Evolutionary conservation across 2,113 vertebrate species (phyloP), one percentile per base, ranked within the genome.

Genomic region (Eptesicus fuscus): DNA sequence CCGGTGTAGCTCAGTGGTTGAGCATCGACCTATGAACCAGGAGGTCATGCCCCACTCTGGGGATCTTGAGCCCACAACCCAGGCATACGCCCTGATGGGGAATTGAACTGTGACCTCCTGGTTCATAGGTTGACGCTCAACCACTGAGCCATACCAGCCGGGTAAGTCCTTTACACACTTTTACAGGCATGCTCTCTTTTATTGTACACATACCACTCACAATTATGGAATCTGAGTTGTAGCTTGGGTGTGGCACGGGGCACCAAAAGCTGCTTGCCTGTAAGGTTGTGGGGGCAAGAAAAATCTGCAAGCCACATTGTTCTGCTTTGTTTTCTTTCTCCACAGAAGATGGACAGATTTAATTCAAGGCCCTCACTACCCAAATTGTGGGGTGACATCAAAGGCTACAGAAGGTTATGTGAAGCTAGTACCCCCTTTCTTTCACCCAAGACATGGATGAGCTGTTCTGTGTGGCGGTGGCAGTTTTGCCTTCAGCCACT

Each of bases 401-500:
- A 35, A 13, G 42, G 79, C 56, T 49, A 22, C 9, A 18, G 85
- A 67, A 59, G 71, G 37, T 12, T 61, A n/a, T 0, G 2, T 2
- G 56, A 56, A 17, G 6, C 20, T 37, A 32, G 2, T 4, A 44
- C 47, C 28, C 14, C 7, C 8, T 7, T 32, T 35, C 18, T 77
- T 47, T 65, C 30, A 13, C 4, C 8, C 22, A 59, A 71, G 82
- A 40, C 1, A 0, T 1, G 20, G 23, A 11, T 2, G 83, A 73
- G 59, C 7, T 63, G 5, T 11, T 16, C 35, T 16, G 0, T 0
- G 7, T 25, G 35, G 18, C 2, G 9, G 22, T 25, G 47, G 20
- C 0, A 1, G 37, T n/a, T 40, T 44, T 53, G 44, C 22, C 44
- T 42, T 53, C 5, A 35, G 80, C 7, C 14, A 20, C 40, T 25